phyloP scores from a whole-genome alignment of 2,888 invertebrate genomes.

The Tetragonula carbonaria region DNA sequence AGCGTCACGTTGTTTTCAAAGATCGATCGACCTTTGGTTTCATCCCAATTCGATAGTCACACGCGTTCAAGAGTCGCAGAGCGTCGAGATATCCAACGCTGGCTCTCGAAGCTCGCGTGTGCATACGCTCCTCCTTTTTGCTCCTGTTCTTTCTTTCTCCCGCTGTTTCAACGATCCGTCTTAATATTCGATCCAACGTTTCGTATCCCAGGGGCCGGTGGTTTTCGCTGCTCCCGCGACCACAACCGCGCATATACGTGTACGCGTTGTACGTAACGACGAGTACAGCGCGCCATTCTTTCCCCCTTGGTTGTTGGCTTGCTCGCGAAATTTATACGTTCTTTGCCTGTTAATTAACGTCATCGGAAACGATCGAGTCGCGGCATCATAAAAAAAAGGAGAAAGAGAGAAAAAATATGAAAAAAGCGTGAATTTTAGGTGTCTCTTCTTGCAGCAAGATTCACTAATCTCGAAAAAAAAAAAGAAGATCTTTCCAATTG shows the following conservation, averaged over 20 bases:
- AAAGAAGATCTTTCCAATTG: no score
- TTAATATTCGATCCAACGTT: conserved; percentile 66
- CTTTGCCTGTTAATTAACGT: conserved; percentile 51
- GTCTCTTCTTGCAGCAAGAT: neutral
- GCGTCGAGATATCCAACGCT: conserved; percentile 15
- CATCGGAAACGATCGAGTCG: conserved; percentile 22
- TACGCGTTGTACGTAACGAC: no score
- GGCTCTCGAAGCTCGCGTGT: conserved; percentile 52
- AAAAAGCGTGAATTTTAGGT: conserved; percentile 5
- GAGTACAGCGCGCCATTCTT: neutral
- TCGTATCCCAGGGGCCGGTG: conserved; percentile 52
- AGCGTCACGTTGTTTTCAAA: neutral
- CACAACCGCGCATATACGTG: neutral
- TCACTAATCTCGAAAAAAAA: neutral
- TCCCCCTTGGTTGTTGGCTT: neutral
- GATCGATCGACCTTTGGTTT: neutral
- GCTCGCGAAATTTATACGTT: conserved; percentile 42
- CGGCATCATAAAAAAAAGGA: conserved; percentile 3
- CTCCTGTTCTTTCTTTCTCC: conserved; percentile 31
- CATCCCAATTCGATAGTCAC: neutral
- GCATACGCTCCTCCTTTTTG: conserved; percentile 53
- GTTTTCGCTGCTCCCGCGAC: conserved; percentile 38
- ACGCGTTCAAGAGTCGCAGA: no score
- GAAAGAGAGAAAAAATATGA: neutral
- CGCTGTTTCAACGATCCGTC: conserved; percentile 51